Conservation (phyloP, 1,140 invertebrate genomes). For the Vanessa tameamea region DNA sequence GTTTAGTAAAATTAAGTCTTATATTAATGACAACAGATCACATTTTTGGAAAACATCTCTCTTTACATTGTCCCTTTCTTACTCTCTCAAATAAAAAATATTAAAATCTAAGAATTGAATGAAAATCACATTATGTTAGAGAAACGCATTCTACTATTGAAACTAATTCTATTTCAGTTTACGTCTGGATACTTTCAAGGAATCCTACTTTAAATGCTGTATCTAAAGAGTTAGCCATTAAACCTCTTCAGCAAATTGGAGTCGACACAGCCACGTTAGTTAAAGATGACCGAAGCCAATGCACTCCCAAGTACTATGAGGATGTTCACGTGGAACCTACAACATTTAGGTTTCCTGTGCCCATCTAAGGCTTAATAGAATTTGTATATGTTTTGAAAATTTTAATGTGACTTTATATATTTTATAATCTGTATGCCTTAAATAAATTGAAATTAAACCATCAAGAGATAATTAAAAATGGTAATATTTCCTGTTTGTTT, state of each 20-base stretch:
- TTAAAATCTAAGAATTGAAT: too few relatives aligned
- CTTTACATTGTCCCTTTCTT: too few relatives aligned
- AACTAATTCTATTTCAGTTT: conserved; percentile 54
- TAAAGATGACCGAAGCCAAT: conserved; percentile 58
- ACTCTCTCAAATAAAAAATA: too few relatives aligned
- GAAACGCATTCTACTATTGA: neutral
- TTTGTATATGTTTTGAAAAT: too few relatives aligned
- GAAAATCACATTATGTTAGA: neutral
- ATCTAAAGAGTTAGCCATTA: conserved; percentile 61
- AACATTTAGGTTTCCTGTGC: conserved; percentile 66
- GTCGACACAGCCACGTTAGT: conserved; percentile 46
- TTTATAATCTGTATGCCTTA: too few relatives aligned
- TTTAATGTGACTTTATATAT: too few relatives aligned
- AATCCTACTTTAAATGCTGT: conserved; percentile 61
- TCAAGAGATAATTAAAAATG: too few relatives aligned
- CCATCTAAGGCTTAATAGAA: conserved; percentile 44
- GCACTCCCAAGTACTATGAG: conserved; percentile 66
- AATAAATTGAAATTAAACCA: too few relatives aligned
- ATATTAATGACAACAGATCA: too few relatives aligned
- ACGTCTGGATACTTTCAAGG: conserved; percentile 72
- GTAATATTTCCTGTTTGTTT: too few relatives aligned
- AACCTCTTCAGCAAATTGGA: conserved; percentile 53
- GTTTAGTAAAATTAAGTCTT: too few relatives aligned
- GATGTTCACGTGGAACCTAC: conserved; percentile 52
- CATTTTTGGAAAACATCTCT: too few relatives aligned